A percentile compares a stretch with the other conserved stretches of the same genome.
Conservation (phyloP, 2,113 vertebrate genomes). For the Ptilonorhynchus violaceus region DNA sequence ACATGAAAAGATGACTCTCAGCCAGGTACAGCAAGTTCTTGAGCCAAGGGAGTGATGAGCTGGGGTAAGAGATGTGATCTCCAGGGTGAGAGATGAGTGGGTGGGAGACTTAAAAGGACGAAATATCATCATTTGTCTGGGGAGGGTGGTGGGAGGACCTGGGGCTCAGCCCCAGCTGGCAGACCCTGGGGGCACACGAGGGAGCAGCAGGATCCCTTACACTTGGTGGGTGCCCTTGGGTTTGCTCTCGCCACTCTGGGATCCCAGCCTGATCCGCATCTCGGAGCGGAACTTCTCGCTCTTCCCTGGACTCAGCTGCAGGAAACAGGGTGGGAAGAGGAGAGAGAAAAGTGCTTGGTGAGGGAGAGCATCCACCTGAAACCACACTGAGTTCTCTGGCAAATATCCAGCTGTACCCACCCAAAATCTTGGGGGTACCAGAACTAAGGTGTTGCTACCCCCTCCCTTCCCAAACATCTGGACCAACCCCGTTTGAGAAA, state of each 20-base stretch:
- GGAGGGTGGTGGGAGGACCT: not conserved
- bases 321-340: not conserved
- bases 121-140: not conserved
- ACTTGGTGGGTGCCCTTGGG: slow-evolving; percentile 2
- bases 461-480: not conserved
- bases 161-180: not conserved
- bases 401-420: not conserved
- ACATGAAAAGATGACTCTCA: not conserved
- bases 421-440: not conserved
- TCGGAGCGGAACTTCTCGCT: not conserved
- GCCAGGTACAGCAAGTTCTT: not conserved
- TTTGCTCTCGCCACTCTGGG: not conserved
- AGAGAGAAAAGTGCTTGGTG: rapidly evolving
- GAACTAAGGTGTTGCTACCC: not conserved
- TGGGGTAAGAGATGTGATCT: not conserved
- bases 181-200: not conserved
- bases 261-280: not conserved
- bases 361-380: not conserved
- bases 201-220: slow-evolving; percentile 36
- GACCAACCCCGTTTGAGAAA: rapidly evolving
- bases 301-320: not conserved
- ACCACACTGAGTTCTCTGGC: rapidly evolving
- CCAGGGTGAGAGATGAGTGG: not conserved
- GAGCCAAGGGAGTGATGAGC: not conserved
- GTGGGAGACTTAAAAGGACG: not conserved